phyloP scores from a whole-genome alignment of 2,888 invertebrate genomes.

The Strigamia maritima region DNA sequence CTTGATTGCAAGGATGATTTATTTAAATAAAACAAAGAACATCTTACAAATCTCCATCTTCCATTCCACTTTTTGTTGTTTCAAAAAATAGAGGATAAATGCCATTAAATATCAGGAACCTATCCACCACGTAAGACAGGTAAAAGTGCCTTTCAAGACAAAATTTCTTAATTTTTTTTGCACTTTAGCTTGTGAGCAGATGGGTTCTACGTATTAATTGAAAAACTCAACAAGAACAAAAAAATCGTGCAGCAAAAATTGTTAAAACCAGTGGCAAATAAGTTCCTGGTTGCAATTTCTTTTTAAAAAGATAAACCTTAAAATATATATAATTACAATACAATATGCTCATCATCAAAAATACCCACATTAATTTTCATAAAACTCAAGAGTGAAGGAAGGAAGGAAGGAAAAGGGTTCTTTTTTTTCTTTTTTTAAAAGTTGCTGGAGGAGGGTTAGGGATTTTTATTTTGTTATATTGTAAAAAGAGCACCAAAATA shows the following conservation, averaged over 20 bases:
- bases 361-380: constrained; percentile 15
- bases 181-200: background rate
- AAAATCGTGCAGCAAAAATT: constrained; percentile 10
- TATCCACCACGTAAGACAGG: constrained; percentile 5
- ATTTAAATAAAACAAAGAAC: constrained; percentile 10
- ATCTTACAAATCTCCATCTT: constrained; percentile 15
- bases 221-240: constrained; percentile 9
- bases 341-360: constrained; percentile 10
- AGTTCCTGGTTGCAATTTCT: constrained; percentile 15
- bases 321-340: constrained; percentile 15
- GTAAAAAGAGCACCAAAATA: constrained; percentile 15
- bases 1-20: constrained; percentile 12
- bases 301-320: constrained; percentile 10
- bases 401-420: background rate
- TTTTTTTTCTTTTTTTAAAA: no score
- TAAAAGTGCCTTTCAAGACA: background rate
- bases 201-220: constrained; percentile 10
- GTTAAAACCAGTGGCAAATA: constrained; percentile 15
- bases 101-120: constrained; percentile 10
- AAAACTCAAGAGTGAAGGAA: constrained; percentile 15
- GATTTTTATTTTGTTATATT: background rate
- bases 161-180: background rate
- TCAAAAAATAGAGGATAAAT: constrained; percentile 15
- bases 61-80: constrained; percentile 15
- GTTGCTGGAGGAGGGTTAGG: background rate